A percentile compares a stretch with the other conserved stretches of the same genome.
Evolutionary conservation across 1,140 invertebrate species (phyloP).

Genomic region (Lepidurus packardi): DNA sequence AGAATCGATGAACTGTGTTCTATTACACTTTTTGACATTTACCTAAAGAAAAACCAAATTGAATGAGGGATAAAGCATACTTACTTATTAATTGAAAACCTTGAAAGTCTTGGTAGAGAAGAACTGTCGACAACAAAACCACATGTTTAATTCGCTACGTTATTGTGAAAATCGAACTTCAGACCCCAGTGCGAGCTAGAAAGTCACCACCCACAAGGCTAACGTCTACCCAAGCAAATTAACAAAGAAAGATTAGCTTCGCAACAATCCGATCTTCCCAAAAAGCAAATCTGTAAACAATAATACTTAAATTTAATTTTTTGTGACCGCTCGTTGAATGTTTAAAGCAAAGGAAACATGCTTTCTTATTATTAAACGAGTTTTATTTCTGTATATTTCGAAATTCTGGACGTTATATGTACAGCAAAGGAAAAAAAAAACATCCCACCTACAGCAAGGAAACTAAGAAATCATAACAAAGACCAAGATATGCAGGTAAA

Average conservation of each 20-base stretch:
- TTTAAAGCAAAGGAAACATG: neutral
- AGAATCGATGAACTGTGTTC: slow-evolving; percentile 59
- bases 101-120: slow-evolving; percentile 10
- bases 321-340: too few species aligned
- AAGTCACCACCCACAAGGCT: neutral
- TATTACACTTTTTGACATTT: slow-evolving; percentile 4
- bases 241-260: too few species aligned
- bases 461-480: neutral
- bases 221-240: neutral
- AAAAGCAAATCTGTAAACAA: too few species aligned
- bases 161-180: neutral
- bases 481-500: neutral
- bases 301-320: too few species aligned
- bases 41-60: neutral
- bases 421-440: neutral
- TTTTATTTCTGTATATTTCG: slow-evolving; percentile 5
- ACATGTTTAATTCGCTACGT: neutral
- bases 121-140: slow-evolving; percentile 18
- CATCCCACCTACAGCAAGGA: neutral
- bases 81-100: neutral
- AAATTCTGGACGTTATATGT: slow-evolving; percentile 19
- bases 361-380: neutral
- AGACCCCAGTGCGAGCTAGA: neutral
- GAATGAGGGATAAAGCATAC: neutral
- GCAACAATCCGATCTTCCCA: too few species aligned